Conservation (phyloP, 2,888 invertebrate species). For the Micropterix aruncella region DNA sequence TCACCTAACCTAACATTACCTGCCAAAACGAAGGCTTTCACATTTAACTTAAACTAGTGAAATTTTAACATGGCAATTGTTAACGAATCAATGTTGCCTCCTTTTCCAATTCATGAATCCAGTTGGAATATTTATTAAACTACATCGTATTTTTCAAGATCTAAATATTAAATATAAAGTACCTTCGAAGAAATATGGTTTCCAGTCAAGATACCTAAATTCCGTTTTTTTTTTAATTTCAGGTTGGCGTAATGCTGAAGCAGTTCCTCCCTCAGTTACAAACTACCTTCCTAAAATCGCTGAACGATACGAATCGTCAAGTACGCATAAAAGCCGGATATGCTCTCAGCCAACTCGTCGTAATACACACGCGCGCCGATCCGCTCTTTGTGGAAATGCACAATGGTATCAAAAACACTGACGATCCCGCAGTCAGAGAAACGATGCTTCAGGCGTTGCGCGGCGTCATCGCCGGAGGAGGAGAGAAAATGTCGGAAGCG, state of each 20-base stretch:
- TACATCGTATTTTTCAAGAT: too few relatives aligned
- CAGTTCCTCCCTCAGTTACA: conserved; percentile 98
- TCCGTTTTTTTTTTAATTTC: too few relatives aligned
- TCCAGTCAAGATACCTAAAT: too few relatives aligned
- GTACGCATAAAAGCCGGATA: conserved; percentile 82
- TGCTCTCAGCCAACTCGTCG: conserved; percentile 76
- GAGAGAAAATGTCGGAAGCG: conserved; percentile 76
- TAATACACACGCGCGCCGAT: conserved; percentile 88
- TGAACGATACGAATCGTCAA: conserved; percentile 76
- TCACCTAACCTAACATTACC: too few relatives aligned
- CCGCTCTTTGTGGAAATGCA: conserved; percentile 90
- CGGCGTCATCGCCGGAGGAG: conserved; percentile 70
- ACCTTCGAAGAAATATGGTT: too few relatives aligned
- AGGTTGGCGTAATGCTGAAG: conserved; percentile 90
- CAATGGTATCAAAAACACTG: conserved; percentile 67
- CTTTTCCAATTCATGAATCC: too few relatives aligned
- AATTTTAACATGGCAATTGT: too few relatives aligned
- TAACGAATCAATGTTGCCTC: too few relatives aligned
- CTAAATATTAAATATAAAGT: too few relatives aligned
- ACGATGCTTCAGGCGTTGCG: conserved; percentile 87
- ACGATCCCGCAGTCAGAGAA: conserved; percentile 79
- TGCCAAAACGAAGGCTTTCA: too few relatives aligned
- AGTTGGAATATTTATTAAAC: too few relatives aligned
- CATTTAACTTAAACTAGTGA: too few relatives aligned
- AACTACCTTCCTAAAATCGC: conserved; percentile 92